A percentile compares a stretch with the other conserved stretches of the same genome.
phyloP scores from a whole-genome alignment of 2,888 invertebrate species.

The Lomographa bimaculata region DNA sequence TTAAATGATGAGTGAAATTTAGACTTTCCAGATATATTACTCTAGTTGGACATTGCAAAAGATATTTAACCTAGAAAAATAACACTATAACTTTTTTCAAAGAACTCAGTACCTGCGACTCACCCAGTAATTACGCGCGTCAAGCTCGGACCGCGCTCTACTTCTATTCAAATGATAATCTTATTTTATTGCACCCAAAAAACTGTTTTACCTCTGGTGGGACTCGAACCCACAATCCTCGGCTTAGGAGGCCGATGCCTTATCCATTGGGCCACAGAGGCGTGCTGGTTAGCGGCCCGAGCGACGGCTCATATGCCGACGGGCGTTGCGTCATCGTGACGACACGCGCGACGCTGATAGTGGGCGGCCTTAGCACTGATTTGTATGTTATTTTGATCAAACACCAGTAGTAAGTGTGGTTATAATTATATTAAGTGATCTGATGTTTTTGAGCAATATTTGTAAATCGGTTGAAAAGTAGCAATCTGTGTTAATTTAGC shows the following conservation, averaged over 20 bases:
- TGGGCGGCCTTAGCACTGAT: slow-evolving; percentile 50
- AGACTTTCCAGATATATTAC: too few relatives aligned
- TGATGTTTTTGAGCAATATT: slow-evolving; percentile 9
- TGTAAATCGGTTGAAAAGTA: slow-evolving; percentile 2
- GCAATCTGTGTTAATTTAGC: background rate
- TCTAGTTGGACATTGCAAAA: too few relatives aligned
- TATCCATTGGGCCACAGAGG: slow-evolving; percentile 94
- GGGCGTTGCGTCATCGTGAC: slow-evolving; percentile 57
- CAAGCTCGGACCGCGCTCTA: too few relatives aligned
- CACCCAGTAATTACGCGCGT: too few relatives aligned
- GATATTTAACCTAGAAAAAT: too few relatives aligned
- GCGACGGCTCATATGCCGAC: slow-evolving; percentile 80
- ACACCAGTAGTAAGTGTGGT: slow-evolving; percentile 22
- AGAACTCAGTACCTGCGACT: too few relatives aligned
- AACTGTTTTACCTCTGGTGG: slow-evolving; percentile 88
- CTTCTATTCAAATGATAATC: too few relatives aligned
- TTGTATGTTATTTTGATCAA: slow-evolving; percentile 36
- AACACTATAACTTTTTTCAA: too few relatives aligned
- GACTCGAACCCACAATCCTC: slow-evolving; percentile 94
- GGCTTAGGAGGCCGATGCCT: slow-evolving; percentile 94
- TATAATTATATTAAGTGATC: slow-evolving; percentile 20
- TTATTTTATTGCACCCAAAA: too few relatives aligned
- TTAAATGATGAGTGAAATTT: too few relatives aligned
- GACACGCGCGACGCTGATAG: slow-evolving; percentile 39
- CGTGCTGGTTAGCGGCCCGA: slow-evolving; percentile 91